Evolutionary conservation across 1,140 invertebrate genomes (phyloP), one percentile per base, ranked within the genome.

Genomic region (Lucilia cuprina): DNA sequence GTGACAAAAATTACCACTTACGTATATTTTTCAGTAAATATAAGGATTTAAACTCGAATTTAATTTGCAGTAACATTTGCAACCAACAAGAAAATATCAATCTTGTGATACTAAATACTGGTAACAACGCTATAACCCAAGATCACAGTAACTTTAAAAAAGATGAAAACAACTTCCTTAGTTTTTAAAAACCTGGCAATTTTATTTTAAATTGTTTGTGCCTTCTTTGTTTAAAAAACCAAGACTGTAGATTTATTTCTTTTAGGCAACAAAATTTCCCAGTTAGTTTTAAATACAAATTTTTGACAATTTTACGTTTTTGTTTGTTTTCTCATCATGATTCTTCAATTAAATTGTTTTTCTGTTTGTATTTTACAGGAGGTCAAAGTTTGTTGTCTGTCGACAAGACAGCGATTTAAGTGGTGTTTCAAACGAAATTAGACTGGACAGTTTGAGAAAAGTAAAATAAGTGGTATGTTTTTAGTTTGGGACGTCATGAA

Each of bases 261-360:
- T 55, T 55, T 55, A 8, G 0, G 50, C 1, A 41, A 55, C 50
- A 55, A n/a, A 55, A 17, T 55, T 55, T 55, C 50, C 50, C 17
- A 55, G 41, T 55, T 14, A 14, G 12, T 55, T 55, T 55, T 55
- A 55, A 55, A 55, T 30, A 30, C 25, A 30, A 30, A 30, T 30
- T 30, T 30, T 30, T 30, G 41, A 41, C 50, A 55, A 10, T 55
- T 55, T 13, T 55, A 55, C 12, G 0, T 55, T 55, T 55, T 41
- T n/a, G n/a, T 78, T 41, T 14, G n/a, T 78, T 80, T 80, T 80
- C 77, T 80, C 77, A 80, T 80, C 77, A 49, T 80, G 77, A 80
- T 80, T 80, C 77, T 80, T 80, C 77, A 80, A 80, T 80, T 80
- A 80, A 80, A 49, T 50, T 49, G 34, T 78, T 75, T 30, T 34